Percentiles rank a stretch among this genome's conserved stretches.
phyloP scores from a whole-genome alignment of 2,888 invertebrate species.

The Ommatoiulus sabulosus region DNA sequence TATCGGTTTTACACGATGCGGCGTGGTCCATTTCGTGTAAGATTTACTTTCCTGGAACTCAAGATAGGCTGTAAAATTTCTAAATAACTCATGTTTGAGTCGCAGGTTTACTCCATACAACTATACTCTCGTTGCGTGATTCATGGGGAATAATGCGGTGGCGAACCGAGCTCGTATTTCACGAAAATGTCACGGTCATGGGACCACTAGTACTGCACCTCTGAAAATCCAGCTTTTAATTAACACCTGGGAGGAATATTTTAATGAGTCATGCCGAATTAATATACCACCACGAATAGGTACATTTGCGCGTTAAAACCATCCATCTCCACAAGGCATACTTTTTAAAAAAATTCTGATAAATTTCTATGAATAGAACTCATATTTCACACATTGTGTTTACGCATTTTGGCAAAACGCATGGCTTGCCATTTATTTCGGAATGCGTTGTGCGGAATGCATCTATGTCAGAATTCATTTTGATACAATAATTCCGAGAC shows the following conservation, averaged over 20 bases:
- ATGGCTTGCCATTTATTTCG: neutral
- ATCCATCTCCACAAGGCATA: neutral
- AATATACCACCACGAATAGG: neutral
- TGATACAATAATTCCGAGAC: too few relatives aligned
- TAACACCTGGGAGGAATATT: neutral
- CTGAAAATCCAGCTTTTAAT: neutral
- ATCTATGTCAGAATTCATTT: too few relatives aligned
- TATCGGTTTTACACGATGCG: neutral
- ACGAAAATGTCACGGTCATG: neutral
- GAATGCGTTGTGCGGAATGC: too few relatives aligned
- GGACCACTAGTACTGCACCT: neutral
- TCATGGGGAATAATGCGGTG: neutral
- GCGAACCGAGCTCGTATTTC: neutral
- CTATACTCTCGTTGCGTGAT: neutral
- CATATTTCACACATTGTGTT: neutral
- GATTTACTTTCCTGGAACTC: neutral
- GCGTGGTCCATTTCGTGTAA: neutral
- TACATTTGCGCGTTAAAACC: neutral
- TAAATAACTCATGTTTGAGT: neutral
- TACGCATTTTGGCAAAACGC: neutral
- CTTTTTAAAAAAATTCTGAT: neutral
- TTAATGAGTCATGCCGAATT: conserved; percentile 6
- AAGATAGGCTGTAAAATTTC: neutral
- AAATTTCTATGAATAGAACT: neutral
- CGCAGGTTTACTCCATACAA: neutral